A percentile compares a stretch with the other conserved stretches of the same genome.
Evolutionary conservation across 2,113 vertebrate species (phyloP).

Genomic region (Otocyon megalotis): DNA sequence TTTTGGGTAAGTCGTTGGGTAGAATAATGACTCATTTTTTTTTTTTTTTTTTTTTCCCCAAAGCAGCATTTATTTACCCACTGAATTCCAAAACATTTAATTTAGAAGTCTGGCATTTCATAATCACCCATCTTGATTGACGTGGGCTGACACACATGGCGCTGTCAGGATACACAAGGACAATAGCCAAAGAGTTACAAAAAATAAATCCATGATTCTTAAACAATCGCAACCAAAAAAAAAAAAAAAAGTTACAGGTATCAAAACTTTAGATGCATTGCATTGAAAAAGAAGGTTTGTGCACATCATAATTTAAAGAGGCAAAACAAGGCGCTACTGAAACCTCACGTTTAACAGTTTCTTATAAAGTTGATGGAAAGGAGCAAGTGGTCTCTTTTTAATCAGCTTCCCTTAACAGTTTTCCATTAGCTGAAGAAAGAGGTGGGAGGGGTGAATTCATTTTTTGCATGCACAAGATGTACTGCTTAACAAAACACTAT

Average conservation of each 20-base stretch:
- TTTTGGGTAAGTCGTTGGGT: conserved; percentile 36
- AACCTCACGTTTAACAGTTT: conserved; percentile 87
- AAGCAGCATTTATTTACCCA: conserved; percentile 93
- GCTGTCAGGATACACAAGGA: conserved; percentile 88
- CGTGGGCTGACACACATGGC: conserved; percentile 87
- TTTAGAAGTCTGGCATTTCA: conserved; percentile 90
- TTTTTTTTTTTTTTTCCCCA: no score
- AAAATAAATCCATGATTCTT: conserved; percentile 89
- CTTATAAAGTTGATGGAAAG: conserved; percentile 86
- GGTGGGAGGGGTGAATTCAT: conserved; percentile 80
- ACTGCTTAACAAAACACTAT: conserved; percentile 88
- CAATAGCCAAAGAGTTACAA: conserved; percentile 89
- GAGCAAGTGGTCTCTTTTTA: conserved; percentile 80
- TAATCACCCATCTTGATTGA: conserved; percentile 88
- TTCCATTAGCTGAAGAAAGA: conserved; percentile 81
- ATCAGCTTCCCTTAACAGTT: conserved; percentile 82
- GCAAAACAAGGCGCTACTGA: conserved; percentile 86
- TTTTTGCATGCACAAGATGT: conserved; percentile 88
- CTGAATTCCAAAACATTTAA: conserved; percentile 90
- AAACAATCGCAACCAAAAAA: conserved; percentile 85
- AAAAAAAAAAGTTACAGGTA: conserved; percentile 86
- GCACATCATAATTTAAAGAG: conserved; percentile 89
- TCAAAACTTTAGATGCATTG: conserved; percentile 89
- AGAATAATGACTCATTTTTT: conserved; percentile 6
- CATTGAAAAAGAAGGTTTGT: conserved; percentile 86